Conservation (phyloP, 2,797 vertebrate genomes). For the Gymnothorax javanicus region DNA sequence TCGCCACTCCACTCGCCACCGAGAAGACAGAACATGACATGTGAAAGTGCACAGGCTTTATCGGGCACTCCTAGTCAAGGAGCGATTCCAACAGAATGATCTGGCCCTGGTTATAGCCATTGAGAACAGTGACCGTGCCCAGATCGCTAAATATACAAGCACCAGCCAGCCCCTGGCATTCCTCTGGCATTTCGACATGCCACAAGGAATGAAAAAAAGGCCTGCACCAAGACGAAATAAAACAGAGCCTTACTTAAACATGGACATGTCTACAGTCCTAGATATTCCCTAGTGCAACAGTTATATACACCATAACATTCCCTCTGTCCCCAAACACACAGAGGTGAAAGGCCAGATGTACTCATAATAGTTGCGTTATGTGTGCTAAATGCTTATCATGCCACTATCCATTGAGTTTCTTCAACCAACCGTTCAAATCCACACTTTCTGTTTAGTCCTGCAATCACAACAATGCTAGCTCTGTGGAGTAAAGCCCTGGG, state of each 20-base stretch:
- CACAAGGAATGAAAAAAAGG: not conserved
- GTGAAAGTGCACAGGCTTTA: constrained; percentile 23
- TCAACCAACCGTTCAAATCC: not conserved
- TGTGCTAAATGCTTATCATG: not conserved
- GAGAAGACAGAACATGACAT: constrained; percentile 12
- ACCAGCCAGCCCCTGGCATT: constrained; percentile 33
- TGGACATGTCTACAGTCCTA: not conserved
- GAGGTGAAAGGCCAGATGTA: not conserved
- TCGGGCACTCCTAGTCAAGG: constrained; percentile 28
- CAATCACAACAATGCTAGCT: not conserved
- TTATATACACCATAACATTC: not conserved
- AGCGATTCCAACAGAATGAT: constrained; percentile 18
- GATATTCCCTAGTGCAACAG: not conserved
- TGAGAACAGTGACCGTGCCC: constrained; percentile 37
- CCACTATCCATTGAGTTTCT: not conserved
- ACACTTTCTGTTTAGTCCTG: not conserved
- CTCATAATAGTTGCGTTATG: not conserved
- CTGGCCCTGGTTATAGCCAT: constrained; percentile 31
- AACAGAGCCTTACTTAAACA: not conserved
- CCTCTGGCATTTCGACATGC: constrained; percentile 31
- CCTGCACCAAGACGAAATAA: not conserved
- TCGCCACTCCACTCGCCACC: not conserved
- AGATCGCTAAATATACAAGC: constrained; percentile 41
- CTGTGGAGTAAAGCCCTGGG: not conserved
- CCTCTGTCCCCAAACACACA: not conserved